Percentiles rank a stretch among this genome's conserved stretches.
phyloP scores from a whole-genome alignment of 2,797 vertebrate genomes.

The Galagoides demidoff region DNA sequence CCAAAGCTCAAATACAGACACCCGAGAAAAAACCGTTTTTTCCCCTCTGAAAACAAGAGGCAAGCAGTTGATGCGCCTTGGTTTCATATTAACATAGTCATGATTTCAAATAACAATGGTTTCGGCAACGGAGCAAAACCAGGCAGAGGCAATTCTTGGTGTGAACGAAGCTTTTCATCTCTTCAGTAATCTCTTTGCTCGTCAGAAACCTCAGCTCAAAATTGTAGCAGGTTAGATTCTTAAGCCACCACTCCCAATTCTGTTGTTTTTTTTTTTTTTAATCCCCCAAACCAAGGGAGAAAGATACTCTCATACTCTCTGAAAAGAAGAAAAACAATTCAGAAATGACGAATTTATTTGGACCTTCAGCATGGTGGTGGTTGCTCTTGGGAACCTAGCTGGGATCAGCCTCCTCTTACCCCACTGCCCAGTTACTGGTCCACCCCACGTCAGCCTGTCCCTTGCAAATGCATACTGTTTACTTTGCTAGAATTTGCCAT shows the following conservation, averaged over 20 bases:
- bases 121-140: conserved; percentile 34
- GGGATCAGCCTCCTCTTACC: rapidly evolving
- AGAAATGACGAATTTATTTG: neutral
- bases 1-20: conserved; percentile 69
- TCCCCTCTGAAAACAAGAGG: conserved; percentile 72
- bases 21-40: conserved; percentile 65
- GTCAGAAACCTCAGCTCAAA: conserved; percentile 63
- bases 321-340: neutral
- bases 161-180: conserved; percentile 59
- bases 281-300: neutral
- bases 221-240: neutral
- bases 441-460: neutral
- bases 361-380: rapidly evolving
- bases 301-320: neutral
- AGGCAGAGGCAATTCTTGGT: conserved; percentile 51
- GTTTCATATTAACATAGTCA: conserved; percentile 61
- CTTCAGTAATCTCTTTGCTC: neutral
- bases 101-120: conserved; percentile 76
- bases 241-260: neutral
- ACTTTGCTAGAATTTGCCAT: neutral
- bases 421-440: neutral
- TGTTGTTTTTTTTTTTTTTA: neutral
- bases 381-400: neutral
- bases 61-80: conserved; percentile 60
- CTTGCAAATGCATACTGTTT: neutral